Evolutionary conservation across 2,797 vertebrate genomes (phyloP).

Genomic region (Hoplostethus atlanticus): DNA sequence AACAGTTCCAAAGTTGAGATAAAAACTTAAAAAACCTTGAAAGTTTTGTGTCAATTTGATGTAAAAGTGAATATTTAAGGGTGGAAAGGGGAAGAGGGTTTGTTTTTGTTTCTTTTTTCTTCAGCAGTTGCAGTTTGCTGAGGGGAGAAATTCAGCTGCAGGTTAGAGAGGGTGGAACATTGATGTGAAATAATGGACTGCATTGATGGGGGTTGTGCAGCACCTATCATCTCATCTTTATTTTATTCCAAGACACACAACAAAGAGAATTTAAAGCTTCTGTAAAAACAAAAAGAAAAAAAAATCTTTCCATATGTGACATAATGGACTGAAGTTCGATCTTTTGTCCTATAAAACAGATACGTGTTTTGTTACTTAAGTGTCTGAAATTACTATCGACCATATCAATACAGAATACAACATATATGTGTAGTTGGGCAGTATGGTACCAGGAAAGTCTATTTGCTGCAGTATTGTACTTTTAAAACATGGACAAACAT

Average conservation of each 20-base stretch:
- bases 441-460: too few relatives aligned
- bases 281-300: conserved; percentile 5
- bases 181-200: conserved; percentile 28
- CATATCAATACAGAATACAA: too few relatives aligned
- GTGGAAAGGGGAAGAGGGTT: conserved; percentile 26
- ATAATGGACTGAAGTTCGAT: conserved; percentile 18
- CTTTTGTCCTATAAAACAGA: too few relatives aligned
- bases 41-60: conserved; percentile 54
- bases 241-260: conserved; percentile 29
- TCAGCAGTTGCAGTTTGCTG: conserved; percentile 20
- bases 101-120: conserved; percentile 36
- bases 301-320: conserved; percentile 28
- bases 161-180: conserved; percentile 16
- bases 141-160: conserved; percentile 6
- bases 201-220: conserved; percentile 17
- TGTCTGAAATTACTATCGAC: too few relatives aligned
- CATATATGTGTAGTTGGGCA: too few relatives aligned
- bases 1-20: conserved; percentile 33
- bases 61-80: conserved; percentile 45
- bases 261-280: conserved; percentile 13
- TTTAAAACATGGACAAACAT: too few relatives aligned
- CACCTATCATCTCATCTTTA: conserved; percentile 21
- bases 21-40: conserved; percentile 34
- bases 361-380: too few relatives aligned
- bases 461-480: too few relatives aligned